phyloP scores from a whole-genome alignment of 2,113 vertebrate genomes.

The Oxyruncus cristatus region DNA sequence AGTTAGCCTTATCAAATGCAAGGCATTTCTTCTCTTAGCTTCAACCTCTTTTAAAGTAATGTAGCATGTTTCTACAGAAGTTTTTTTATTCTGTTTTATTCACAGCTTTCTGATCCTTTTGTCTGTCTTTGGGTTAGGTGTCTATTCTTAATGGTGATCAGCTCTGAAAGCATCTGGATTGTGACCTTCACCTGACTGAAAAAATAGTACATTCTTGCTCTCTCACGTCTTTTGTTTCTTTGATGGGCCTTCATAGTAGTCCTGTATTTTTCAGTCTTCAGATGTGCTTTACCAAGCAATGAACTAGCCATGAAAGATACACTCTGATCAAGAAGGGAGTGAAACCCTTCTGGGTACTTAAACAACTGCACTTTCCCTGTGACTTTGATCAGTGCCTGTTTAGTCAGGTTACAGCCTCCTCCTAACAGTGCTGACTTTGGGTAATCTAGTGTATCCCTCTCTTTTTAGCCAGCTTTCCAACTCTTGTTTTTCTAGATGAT shows the following conservation, averaged over 20 bases:
- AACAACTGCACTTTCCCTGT: not conserved
- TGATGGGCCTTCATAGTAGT: not conserved
- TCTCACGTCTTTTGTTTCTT: not conserved
- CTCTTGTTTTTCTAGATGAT: not conserved
- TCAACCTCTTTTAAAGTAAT: not conserved
- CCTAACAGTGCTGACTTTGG: not conserved
- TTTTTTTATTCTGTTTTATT: not conserved
- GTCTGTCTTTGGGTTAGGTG: not conserved
- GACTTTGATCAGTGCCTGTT: conserved; percentile 4
- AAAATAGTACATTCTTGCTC: not conserved
- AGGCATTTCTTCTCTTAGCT: not conserved
- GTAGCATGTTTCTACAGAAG: not conserved
- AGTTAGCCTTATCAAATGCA: not conserved
- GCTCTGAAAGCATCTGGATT: not conserved
- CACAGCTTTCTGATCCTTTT: not conserved
- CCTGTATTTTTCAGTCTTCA: not conserved
- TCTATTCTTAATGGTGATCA: not conserved
- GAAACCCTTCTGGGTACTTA: not conserved
- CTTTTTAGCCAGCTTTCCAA: not conserved
- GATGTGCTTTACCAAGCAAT: not conserved
- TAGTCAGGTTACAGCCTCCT: not conserved
- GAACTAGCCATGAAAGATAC: not conserved
- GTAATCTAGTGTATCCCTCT: not conserved
- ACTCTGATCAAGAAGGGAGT: not conserved
- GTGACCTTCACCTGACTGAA: not conserved